Conservation (phyloP, 2,888 invertebrate species). For the Empis livida region DNA sequence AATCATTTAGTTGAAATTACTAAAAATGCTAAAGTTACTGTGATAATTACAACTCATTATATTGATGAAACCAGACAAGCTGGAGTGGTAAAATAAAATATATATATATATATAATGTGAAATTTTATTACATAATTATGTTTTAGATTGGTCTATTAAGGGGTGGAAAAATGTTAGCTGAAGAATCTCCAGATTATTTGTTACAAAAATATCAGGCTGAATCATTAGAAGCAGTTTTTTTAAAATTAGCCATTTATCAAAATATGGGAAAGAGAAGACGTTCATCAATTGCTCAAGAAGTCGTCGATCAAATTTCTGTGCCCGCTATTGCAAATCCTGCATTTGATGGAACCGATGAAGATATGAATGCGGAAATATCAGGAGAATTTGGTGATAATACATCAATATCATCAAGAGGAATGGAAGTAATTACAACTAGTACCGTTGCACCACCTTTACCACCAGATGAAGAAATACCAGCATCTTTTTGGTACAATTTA, state of each 20-base stretch:
- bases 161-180: constrained; percentile 72
- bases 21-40: constrained; percentile 59
- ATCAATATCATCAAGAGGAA: constrained; percentile 59
- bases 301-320: constrained; percentile 52
- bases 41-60: constrained; percentile 79
- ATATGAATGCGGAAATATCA: constrained; percentile 58
- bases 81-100: constrained; percentile 46
- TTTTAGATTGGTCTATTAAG: constrained; percentile 68
- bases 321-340: constrained; percentile 53
- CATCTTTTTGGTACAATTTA: constrained; percentile 42
- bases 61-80: constrained; percentile 80
- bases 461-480: constrained; percentile 49
- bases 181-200: constrained; percentile 61
- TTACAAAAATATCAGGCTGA: constrained; percentile 58
- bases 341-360: constrained; percentile 53
- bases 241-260: constrained; percentile 66
- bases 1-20: constrained; percentile 69
- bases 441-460: constrained; percentile 46
- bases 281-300: constrained; percentile 66
- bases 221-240: constrained; percentile 67
- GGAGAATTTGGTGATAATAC: constrained; percentile 81
- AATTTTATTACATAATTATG: neutral
- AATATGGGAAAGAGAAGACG: constrained; percentile 68
- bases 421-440: constrained; percentile 41
- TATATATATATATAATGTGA: neutral